Conservation (phyloP, 2,797 vertebrate species). For the Anabas testudineus region DNA sequence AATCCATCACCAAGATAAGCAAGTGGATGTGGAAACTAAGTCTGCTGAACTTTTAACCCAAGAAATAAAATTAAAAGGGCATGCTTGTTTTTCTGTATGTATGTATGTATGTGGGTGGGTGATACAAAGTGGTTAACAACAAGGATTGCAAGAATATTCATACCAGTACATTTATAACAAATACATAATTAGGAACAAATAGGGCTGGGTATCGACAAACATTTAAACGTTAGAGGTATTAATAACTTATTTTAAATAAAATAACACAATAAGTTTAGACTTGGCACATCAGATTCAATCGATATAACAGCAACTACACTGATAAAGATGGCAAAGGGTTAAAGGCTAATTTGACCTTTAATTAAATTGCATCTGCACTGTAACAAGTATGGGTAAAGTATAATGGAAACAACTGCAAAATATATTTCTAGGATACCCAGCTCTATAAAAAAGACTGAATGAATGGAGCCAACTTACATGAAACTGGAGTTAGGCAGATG, state of each 20-base stretch:
- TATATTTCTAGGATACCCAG: conserved; percentile 58
- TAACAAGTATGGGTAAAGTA: neutral
- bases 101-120: conserved; percentile 36
- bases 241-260: neutral
- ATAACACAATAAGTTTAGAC: neutral
- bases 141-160: conserved; percentile 35
- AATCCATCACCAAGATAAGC: conserved; percentile 34
- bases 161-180: conserved; percentile 48
- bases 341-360: neutral
- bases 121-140: conserved; percentile 46
- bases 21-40: conserved; percentile 36
- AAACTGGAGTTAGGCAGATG: conserved; percentile 97
- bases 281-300: neutral
- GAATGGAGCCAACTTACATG: conserved; percentile 97
- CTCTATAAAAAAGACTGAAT: conserved; percentile 80
- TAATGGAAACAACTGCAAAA: neutral
- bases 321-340: neutral
- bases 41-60: conserved; percentile 25
- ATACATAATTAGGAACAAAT: conserved; percentile 47
- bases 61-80: conserved; percentile 12
- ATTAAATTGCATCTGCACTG: neutral
- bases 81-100: too few relatives aligned
- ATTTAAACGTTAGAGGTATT: neutral
- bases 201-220: conserved; percentile 65
- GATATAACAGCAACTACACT: neutral